A percentile compares a stretch with the other conserved stretches of the same genome.
Evolutionary conservation across 1,140 invertebrate species (phyloP).

Genomic region (Nylanderia fulva): DNA sequence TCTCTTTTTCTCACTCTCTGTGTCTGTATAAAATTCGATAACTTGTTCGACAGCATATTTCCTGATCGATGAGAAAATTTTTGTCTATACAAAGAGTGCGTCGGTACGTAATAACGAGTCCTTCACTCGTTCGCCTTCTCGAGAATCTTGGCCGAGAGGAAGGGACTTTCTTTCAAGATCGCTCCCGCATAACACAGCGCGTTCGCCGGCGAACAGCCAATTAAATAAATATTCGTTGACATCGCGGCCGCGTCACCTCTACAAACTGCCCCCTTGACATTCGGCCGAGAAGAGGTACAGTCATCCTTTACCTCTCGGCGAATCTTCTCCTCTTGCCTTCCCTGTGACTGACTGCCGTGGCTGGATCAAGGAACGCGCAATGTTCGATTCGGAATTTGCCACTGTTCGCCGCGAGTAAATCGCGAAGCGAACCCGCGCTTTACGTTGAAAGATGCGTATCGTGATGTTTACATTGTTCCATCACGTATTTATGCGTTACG

Average conservation of each 20-base stretch:
- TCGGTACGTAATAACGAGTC: conserved; percentile 43
- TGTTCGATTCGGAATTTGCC: conserved; percentile 39
- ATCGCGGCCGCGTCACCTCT: conserved; percentile 82
- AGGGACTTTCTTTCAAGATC: conserved; percentile 70
- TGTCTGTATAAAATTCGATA: not conserved
- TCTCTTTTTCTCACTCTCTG: not conserved
- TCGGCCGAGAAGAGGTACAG: conserved; percentile 72
- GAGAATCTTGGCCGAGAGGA: conserved; percentile 4
- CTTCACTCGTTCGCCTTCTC: conserved; percentile 26
- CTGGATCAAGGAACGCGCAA: not conserved
- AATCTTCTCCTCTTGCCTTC: conserved; percentile 26
- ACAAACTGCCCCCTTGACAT: conserved; percentile 81
- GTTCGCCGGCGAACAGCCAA: conserved; percentile 81
- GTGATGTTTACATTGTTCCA: not conserved
- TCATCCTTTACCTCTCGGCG: not conserved
- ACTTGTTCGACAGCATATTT: not conserved
- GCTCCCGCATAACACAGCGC: conserved; percentile 82
- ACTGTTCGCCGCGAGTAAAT: conserved; percentile 9
- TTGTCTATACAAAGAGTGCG: not conserved
- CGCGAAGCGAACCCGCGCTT: not conserved
- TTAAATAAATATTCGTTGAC: conserved; percentile 85
- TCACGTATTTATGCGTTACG: not conserved
- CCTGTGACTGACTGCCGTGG: conserved; percentile 11
- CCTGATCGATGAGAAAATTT: not conserved
- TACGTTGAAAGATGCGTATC: not conserved